Evolutionary conservation across 2,113 vertebrate species (phyloP), one percentile per base, ranked within the genome.

Genomic region (Leptobrachium ailaonicum): DNA sequence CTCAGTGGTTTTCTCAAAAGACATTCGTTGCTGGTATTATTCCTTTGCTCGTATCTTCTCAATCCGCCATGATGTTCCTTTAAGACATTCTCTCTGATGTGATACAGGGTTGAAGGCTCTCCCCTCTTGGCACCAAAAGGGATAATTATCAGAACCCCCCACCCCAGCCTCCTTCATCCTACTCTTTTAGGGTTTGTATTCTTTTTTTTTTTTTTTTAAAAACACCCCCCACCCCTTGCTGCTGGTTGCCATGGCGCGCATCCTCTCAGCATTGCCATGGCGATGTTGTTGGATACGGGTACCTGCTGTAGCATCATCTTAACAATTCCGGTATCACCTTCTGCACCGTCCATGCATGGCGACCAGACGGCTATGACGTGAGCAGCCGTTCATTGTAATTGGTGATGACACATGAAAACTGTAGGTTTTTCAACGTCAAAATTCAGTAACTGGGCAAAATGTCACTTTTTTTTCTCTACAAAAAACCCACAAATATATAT

Each of bases 131-230:
- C 50, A 54, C 50, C 12, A 8, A 54, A 54, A 54, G 50, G 11
- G 50, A 8, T 54, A 54, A 54, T 11, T 2, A 11, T 54, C 50
- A 54, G 6, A 11, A 8, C 50, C 50, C 50, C 6, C n/a, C n/a
- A n/a, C n/a, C 50, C 6, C 12, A 11, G 78, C 72, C 72, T 82
- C 76, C 64, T 80, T 82, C 54, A 42, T 50, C 75, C 47, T 6
- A 8, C 6, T 32, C 20, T 32, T 32, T 7, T 43, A 45, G 13
- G 56, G 50, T 64, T 47, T 44, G 14, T 53, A 8, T 68, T 50
- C 54, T 68, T 67, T 43, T 64, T 2, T 68, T 42, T 9, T 32
- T 32, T 32, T 32, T 32, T 32, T n/a, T n/a, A n/a, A 32, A 32
- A 32, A 32, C 20, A 32, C 20, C 44, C 66, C 32, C 20, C 20